These are phyloP conservation scores for Danio tinwini DNA, from an alignment of 2,797 vertebrate genomes.

Conservation along the genomic window DNA sequence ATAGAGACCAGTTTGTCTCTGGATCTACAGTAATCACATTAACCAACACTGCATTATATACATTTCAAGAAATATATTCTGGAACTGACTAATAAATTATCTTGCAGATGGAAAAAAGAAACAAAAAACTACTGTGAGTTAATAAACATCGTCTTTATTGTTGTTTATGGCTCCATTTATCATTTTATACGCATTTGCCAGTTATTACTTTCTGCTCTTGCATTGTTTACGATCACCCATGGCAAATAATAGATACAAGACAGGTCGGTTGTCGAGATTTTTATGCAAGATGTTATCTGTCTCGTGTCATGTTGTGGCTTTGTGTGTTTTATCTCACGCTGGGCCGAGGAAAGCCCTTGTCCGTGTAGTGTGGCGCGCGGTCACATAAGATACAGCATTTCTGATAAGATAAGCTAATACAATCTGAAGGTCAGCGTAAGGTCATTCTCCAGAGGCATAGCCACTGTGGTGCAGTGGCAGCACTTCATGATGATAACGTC, in stretches of 20 bases:
- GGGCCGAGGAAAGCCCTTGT: background rate
- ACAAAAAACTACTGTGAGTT: slow-evolving; percentile 11
- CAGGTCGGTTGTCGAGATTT: slow-evolving; percentile 11
- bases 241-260: slow-evolving; percentile 27
- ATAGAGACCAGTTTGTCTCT: slow-evolving; percentile 20
- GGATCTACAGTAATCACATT: slow-evolving; percentile 3
- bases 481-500: slow-evolving; percentile 21
- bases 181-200: slow-evolving; percentile 36
- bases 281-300: slow-evolving; percentile 31
- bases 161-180: slow-evolving; percentile 26
- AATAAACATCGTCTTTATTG: slow-evolving; percentile 33
- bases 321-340: slow-evolving; percentile 25
- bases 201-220: slow-evolving; percentile 13
- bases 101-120: slow-evolving; percentile 13
- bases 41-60: slow-evolving; percentile 26
- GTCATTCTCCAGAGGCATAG: slow-evolving; percentile 13
- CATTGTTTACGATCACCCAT: slow-evolving; percentile 1
- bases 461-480: background rate
- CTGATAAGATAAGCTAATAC: slow-evolving; percentile 53
- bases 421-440: slow-evolving; percentile 56
- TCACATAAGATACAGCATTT: slow-evolving; percentile 18
- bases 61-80: background rate
- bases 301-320: background rate
- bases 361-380: slow-evolving; percentile 1
- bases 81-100: slow-evolving; percentile 17